Percentiles rank a stretch among this genome's conserved stretches.
These are phyloP conservation scores for Operophtera brumata DNA, from an alignment of 2,888 invertebrate species.

Conservation along the genomic window DNA sequence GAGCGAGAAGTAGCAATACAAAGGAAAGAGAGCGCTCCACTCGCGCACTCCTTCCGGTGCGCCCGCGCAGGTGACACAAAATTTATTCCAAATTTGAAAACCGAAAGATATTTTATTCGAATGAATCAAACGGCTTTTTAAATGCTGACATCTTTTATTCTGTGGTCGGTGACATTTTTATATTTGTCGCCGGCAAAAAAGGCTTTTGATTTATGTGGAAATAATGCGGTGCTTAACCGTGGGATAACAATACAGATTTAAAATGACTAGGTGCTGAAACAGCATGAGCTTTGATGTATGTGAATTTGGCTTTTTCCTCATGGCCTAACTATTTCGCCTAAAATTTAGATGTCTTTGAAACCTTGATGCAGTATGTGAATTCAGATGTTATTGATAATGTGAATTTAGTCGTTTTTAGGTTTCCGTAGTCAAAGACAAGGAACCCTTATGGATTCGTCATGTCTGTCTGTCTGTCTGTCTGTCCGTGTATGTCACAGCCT, in stretches of 20 bases:
- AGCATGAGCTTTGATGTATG: not conserved
- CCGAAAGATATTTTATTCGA: conserved; percentile 75
- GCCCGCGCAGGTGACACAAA: conserved; percentile 77
- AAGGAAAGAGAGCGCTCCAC: conserved; percentile 33
- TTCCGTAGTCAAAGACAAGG: too few species aligned
- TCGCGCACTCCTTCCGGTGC: conserved; percentile 72
- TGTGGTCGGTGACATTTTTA: conserved; percentile 76
- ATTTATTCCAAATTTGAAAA: conserved; percentile 81
- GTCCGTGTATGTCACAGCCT: too few species aligned
- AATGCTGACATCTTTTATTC: conserved; percentile 77
- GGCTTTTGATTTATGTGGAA: conserved; percentile 72
- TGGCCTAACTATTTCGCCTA: too few species aligned
- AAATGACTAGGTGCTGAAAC: conserved; percentile 14
- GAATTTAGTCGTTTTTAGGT: too few species aligned
- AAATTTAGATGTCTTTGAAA: too few species aligned
- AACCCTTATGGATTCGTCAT: too few species aligned
- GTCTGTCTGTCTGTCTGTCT: too few species aligned
- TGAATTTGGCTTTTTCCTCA: too few species aligned
- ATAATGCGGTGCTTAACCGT: conserved; percentile 60
- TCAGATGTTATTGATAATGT: too few species aligned
- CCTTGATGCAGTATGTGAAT: too few species aligned
- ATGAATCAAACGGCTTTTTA: conserved; percentile 79
- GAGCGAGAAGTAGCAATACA: conserved; percentile 33
- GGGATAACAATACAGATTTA: conserved; percentile 23
- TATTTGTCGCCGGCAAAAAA: conserved; percentile 76